These are phyloP conservation scores for Mythimna lalbum DNA, from an alignment of 2,888 invertebrate species.

Conservation along the genomic window DNA sequence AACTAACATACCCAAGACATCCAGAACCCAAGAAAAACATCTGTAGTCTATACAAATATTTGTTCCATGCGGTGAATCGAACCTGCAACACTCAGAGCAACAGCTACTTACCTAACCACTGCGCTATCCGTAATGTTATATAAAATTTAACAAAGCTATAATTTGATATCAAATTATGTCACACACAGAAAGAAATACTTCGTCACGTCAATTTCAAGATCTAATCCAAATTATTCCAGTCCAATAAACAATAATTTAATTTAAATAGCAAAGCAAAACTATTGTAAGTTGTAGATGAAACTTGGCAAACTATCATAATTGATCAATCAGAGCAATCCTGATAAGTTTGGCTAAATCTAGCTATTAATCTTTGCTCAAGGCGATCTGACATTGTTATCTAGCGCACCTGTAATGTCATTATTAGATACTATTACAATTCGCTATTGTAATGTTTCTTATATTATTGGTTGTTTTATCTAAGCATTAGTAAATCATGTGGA, in stretches of 20 bases:
- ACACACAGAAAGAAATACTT: neutral
- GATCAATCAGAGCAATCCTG: conserved; percentile 53
- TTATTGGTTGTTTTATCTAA: too few relatives aligned
- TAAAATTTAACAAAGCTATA: neutral
- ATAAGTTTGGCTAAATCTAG: conserved; percentile 51
- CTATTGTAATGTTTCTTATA: too few relatives aligned
- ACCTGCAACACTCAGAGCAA: too few relatives aligned
- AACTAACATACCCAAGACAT: too few relatives aligned
- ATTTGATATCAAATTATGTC: neutral
- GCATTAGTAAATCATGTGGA: too few relatives aligned
- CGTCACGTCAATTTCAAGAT: neutral
- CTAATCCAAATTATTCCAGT: neutral
- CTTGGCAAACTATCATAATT: conserved; percentile 50
- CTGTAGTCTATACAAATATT: too few relatives aligned
- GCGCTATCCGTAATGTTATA: too few relatives aligned
- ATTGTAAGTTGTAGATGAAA: conserved; percentile 29
- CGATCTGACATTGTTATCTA: conserved; percentile 46
- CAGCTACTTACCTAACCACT: too few relatives aligned
- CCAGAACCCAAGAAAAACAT: too few relatives aligned
- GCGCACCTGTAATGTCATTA: conserved; percentile 38
- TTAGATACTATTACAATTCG: neutral
- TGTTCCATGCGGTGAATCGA: too few relatives aligned
- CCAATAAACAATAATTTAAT: conserved; percentile 5
- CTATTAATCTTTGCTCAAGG: conserved; percentile 50
- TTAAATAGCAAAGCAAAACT: conserved; percentile 14